Percentiles rank a stretch among this genome's conserved stretches.
phyloP scores from a whole-genome alignment of 2,888 invertebrate genomes.

The Nyleta sp. region DNA sequence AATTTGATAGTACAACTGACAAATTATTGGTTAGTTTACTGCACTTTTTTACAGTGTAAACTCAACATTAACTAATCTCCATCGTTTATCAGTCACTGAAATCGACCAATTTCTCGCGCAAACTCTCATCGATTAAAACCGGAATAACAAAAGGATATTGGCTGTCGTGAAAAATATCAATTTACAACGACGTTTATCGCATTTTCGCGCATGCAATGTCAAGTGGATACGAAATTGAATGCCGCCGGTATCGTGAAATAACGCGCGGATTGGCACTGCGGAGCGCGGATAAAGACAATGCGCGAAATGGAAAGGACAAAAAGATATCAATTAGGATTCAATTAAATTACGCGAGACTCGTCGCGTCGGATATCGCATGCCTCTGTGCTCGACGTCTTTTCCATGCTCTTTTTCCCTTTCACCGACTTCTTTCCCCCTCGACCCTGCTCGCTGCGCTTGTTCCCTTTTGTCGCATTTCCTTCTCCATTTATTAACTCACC shows the following conservation, averaged over 20 bases:
- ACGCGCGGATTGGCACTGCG: neutral
- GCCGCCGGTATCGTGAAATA: constrained; percentile 6
- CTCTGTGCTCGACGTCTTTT: constrained; percentile 12
- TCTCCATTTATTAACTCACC: constrained; percentile 19
- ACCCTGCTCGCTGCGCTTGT: no score
- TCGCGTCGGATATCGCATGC: constrained; percentile 29
- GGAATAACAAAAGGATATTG: no score
- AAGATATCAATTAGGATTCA: constrained; percentile 45
- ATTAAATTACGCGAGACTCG: constrained; percentile 43
- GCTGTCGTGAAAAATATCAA: constrained; percentile 3
- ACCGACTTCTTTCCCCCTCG: no score
- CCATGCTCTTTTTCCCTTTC: no score
- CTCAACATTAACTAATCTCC: no score
- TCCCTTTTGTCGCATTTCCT: constrained; percentile 23
- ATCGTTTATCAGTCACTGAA: no score
- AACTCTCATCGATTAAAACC: no score
- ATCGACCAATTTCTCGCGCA: no score
- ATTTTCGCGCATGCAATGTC: constrained; percentile 5
- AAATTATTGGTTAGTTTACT: no score
- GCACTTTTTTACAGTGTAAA: no score
- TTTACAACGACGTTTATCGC: constrained; percentile 9
- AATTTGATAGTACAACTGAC: no score
- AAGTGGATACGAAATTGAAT: constrained; percentile 22
- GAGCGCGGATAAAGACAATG: constrained; percentile 8
- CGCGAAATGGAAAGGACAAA: constrained; percentile 26